Percentiles rank a stretch among this genome's conserved stretches.
Conservation (phyloP, 2,888 invertebrate species). For the Eledone cirrhosa region DNA sequence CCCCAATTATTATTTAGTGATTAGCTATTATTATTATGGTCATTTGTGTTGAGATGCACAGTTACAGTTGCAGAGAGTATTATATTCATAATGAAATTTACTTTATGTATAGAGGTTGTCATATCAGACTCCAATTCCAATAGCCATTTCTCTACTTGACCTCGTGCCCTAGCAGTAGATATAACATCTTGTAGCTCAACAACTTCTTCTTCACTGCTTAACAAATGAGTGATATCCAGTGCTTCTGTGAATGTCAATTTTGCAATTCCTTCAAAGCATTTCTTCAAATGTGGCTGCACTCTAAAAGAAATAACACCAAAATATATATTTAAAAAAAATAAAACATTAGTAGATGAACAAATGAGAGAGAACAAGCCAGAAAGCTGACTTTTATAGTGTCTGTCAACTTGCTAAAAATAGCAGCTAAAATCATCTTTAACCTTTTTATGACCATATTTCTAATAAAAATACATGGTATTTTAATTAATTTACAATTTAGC, state of each 20-base stretch:
- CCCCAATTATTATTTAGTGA: too few relatives aligned
- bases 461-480: too few relatives aligned
- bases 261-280: conserved; percentile 68
- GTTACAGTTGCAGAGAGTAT: background rate
- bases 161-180: conserved; percentile 75
- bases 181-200: conserved; percentile 65
- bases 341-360: background rate
- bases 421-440: background rate
- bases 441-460: background rate
- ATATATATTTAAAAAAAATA: background rate
- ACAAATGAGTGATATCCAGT: conserved; percentile 68
- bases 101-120: conserved; percentile 84
- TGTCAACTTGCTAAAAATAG: background rate
- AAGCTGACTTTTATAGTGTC: background rate
- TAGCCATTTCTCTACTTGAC: conserved; percentile 97
- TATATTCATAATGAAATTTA: conserved; percentile 38
- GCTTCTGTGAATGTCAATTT: conserved; percentile 67
- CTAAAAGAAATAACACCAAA: conserved; percentile 40
- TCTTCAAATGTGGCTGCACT: conserved; percentile 69
- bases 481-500: too few relatives aligned
- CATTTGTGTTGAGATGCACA: too few relatives aligned
- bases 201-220: conserved; percentile 67
- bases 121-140: conserved; percentile 85
- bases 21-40: too few relatives aligned
- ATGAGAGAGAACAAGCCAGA: background rate